These are phyloP conservation scores for Telmatochromis sp. DNA, from an alignment of 2,113 vertebrate species.

Conservation along the genomic window DNA sequence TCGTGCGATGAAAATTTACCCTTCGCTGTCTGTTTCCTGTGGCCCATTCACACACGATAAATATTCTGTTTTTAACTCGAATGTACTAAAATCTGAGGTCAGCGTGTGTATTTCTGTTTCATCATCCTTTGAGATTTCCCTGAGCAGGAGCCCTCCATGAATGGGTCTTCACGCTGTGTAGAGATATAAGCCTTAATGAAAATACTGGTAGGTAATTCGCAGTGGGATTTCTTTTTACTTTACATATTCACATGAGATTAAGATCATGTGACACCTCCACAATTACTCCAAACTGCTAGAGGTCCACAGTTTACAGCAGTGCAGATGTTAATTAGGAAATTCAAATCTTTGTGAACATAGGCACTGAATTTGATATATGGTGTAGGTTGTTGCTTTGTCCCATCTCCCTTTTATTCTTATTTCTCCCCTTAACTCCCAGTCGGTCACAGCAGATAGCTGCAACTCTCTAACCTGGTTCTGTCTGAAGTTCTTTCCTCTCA, in stretches of 20 bases:
- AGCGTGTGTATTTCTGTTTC: rapidly evolving
- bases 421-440: not conserved
- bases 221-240: not conserved
- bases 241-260: not conserved
- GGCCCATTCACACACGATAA: not conserved
- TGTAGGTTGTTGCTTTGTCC: not conserved
- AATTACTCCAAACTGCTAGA: not conserved
- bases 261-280: not conserved
- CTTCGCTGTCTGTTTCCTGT: not conserved
- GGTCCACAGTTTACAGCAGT: not conserved
- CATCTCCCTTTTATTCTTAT: not conserved
- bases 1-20: not conserved
- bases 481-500: rapidly evolving
- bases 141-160: not conserved
- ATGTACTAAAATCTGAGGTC: not conserved
- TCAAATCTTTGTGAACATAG: not conserved
- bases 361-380: not conserved
- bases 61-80: not conserved
- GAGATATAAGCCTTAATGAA: not conserved
- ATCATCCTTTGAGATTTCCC: not conserved
- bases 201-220: not conserved
- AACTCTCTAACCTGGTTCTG: not conserved
- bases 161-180: not conserved
- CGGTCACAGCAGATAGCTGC: not conserved
- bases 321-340: not conserved